Percentiles rank a stretch among this genome's conserved stretches.
Evolutionary conservation across 2,113 vertebrate genomes (phyloP).

Genomic region (Sphaerodactylus townsendi): DNA sequence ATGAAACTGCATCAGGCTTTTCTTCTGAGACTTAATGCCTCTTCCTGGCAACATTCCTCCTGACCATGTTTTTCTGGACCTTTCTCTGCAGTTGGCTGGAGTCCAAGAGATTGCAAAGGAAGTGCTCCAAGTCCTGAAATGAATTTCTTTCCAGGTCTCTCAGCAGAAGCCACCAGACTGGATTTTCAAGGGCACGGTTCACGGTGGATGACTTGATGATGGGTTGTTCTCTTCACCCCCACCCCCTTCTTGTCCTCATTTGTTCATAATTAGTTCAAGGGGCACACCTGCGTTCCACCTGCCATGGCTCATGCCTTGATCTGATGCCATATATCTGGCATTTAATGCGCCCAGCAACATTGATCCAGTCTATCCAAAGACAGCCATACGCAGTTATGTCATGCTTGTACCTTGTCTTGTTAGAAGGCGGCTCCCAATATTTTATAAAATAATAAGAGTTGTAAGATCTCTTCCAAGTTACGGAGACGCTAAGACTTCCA

Average conservation of each 20-base stretch:
- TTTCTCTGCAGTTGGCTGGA: background rate
- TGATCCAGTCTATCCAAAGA: background rate
- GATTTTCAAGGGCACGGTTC: background rate
- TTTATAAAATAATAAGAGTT: no score
- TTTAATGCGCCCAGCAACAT: background rate
- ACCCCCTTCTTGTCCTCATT: background rate
- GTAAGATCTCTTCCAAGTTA: no score
- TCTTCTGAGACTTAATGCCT: background rate
- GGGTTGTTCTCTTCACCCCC: background rate
- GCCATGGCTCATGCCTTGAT: background rate
- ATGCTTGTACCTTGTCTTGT: background rate
- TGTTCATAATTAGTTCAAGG: background rate
- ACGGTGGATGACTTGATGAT: background rate
- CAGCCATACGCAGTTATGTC: no score
- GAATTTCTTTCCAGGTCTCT: background rate
- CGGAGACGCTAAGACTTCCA: no score
- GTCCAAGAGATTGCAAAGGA: background rate
- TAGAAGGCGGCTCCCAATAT: no score
- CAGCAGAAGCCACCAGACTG: background rate
- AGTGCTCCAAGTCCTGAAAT: background rate
- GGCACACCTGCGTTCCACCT: background rate
- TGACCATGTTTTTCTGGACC: background rate
- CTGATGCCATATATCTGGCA: background rate
- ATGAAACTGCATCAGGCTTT: no score
- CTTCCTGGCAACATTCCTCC: background rate